Evolutionary conservation across 2,888 invertebrate genomes (phyloP), one percentile per base, ranked within the genome.

Genomic region (Eucriotettix oculatus): DNA sequence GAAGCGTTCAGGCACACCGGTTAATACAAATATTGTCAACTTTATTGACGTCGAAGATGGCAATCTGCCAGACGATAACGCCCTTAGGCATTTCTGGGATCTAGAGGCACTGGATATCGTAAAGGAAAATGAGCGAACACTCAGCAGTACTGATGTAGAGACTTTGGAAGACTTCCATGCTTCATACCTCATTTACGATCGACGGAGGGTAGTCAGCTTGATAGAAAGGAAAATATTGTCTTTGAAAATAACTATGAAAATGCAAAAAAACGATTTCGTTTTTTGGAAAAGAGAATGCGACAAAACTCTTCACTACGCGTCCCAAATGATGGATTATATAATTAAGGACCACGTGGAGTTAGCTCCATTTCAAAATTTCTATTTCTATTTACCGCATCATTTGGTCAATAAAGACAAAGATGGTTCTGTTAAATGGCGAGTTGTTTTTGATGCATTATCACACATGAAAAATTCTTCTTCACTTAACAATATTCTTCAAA

Each of bases 241-340:
- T 10, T 44, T 10, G 10, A 10, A 44, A 44, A 12, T 12, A 44
- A 44, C 44, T 44, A 11, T 12, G 12, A 44, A 44, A 44, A 11
- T 12, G 44, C 44, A 44, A 12, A 44, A 12, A 44, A 44, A 44
- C 10, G 44, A 44, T 44, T 11, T 44, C 12, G 10, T 44, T 10
- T 12, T 11, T 44, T 44, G 12, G 10, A 44, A 44, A 44, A 79
- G 66, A 62, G 76, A 76, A 59, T 70, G 69, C 42, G 75, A 73
- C 9, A 77, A 75, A 0, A 67, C 68, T 63, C 71, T 78, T 11
- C 65, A 66, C 10, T 69, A 61, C 68, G 73, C 78, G 77, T 0
- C 76, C 76, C 58, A 53, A 10, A 58, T 58, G 58, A 14, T 54
- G 54, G 53, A 54, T 29, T 52, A 57, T n/a, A 52, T 57, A 43